Percentiles rank a stretch among this genome's conserved stretches.
These are phyloP conservation scores for Gandaritis pyraliata DNA, from an alignment of 2,888 invertebrate species.

Conservation along the genomic window DNA sequence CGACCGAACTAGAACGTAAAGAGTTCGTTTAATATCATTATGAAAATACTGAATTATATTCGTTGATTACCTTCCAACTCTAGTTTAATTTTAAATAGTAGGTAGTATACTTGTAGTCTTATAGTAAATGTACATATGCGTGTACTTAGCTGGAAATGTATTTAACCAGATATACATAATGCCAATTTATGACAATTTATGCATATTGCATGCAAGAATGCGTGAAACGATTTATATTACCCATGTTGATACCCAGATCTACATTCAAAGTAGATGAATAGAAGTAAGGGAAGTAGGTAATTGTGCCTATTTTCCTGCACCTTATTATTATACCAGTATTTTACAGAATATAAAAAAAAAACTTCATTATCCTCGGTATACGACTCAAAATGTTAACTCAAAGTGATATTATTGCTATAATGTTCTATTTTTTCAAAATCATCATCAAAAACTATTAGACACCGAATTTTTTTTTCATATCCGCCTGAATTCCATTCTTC, in stretches of 20 bases:
- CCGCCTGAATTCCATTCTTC: background rate
- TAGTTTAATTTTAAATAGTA: too few species aligned
- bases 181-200: constrained; percentile 21
- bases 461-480: background rate
- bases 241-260: background rate
- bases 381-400: too few species aligned
- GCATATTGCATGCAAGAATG: constrained; percentile 19
- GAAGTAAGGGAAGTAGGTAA: background rate
- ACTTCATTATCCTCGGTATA: too few species aligned
- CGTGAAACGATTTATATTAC: constrained; percentile 15
- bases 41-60: too few species aligned
- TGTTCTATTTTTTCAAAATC: too few species aligned
- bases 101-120: too few species aligned
- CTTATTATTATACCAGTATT: background rate
- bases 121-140: too few species aligned
- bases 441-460: background rate
- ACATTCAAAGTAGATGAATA: constrained; percentile 13
- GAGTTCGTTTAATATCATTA: too few species aligned
- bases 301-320: constrained; percentile 1
- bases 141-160: background rate
- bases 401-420: too few species aligned
- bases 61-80: too few species aligned
- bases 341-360: too few species aligned
- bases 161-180: constrained; percentile 12
- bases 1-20: too few species aligned